Conservation (phyloP, 2,888 invertebrate genomes). For the Parnassius smintheus region DNA sequence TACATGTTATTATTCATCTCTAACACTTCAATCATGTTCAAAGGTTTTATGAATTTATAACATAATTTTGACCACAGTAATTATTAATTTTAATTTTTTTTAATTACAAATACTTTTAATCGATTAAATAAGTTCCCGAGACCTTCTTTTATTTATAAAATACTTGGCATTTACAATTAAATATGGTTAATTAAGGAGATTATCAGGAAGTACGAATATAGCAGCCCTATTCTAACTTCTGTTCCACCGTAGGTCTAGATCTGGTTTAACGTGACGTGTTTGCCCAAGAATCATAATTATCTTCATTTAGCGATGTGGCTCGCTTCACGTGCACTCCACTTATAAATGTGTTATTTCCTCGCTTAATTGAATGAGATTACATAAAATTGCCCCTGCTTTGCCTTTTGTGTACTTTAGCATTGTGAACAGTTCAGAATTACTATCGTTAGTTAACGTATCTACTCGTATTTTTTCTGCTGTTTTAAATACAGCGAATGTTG, state of each 20-base stretch:
- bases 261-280: background rate
- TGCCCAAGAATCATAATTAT: constrained; percentile 19
- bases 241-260: background rate
- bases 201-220: background rate
- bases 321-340: constrained; percentile 4
- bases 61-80: too few species aligned
- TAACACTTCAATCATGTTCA: too few species aligned
- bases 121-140: too few species aligned
- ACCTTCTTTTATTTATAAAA: too few species aligned
- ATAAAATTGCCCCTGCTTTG: constrained; percentile 11
- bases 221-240: background rate
- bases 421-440: constrained; percentile 5
- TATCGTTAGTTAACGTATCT: background rate
- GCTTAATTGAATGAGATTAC: constrained; percentile 17
- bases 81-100: too few species aligned
- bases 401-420: constrained; percentile 12
- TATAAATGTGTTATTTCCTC: constrained; percentile 23
- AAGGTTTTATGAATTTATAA: too few species aligned
- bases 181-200: too few species aligned
- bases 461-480: background rate
- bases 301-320: constrained; percentile 6
- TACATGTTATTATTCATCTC: too few species aligned
- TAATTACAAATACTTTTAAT: too few species aligned
- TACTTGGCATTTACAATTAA: too few species aligned
- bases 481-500: too few species aligned